Conservation (phyloP, 2,888 invertebrate species). For the Meganola albula region DNA sequence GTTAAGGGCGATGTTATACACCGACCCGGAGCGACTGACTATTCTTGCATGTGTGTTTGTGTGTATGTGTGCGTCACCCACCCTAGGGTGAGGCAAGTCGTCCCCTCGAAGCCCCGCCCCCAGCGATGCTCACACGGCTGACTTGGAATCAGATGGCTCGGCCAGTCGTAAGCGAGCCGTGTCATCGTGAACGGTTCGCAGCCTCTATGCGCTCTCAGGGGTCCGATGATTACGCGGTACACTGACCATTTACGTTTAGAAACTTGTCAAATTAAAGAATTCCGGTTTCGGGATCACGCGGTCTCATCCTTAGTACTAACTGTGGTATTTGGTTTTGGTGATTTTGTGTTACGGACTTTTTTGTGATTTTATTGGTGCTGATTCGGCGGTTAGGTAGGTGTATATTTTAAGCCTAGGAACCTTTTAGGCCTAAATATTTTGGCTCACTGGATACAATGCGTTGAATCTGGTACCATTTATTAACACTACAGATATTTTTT, state of each 20-base stretch:
- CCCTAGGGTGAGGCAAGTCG: conserved; percentile 48
- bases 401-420: conserved; percentile 13
- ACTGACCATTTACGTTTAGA: conserved; percentile 59
- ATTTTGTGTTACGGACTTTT: conserved; percentile 41
- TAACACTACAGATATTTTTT: no score
- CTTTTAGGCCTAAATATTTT: no score
- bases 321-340: conserved; percentile 54
- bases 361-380: conserved; percentile 34
- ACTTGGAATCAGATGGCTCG: conserved; percentile 76
- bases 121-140: conserved; percentile 74
- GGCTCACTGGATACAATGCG: no score
- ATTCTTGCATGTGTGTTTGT: conserved; percentile 27
- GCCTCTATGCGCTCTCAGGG: conserved; percentile 55
- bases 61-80: conserved; percentile 54
- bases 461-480: no score
- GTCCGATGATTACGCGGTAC: conserved; percentile 74
- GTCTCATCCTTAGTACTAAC: conserved; percentile 42
- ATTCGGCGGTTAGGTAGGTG: conserved; percentile 35
- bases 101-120: conserved; percentile 62
- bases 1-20: conserved; percentile 28
- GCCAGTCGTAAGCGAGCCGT: conserved; percentile 77
- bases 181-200: conserved; percentile 74
- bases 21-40: conserved; percentile 30
- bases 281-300: conserved; percentile 47
- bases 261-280: conserved; percentile 72